Evolutionary conservation across 2,888 invertebrate genomes (phyloP).

Genomic region (Prenolepis imparis): DNA sequence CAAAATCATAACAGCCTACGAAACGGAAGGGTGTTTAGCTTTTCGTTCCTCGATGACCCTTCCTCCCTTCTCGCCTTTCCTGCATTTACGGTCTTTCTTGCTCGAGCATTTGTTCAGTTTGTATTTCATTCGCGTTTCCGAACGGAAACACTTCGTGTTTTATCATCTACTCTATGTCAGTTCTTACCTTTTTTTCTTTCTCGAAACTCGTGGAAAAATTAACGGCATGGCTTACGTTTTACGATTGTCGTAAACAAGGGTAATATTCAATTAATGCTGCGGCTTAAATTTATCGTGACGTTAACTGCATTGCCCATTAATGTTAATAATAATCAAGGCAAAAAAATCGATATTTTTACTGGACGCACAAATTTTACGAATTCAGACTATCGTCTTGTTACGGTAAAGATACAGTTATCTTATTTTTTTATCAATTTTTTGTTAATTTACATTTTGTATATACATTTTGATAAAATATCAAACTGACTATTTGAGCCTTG

Average conservation of each 20-base stretch:
- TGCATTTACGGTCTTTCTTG: conserved; percentile 5
- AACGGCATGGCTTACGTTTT: conserved; percentile 38
- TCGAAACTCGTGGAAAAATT: conserved; percentile 37
- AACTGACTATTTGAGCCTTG: neutral
- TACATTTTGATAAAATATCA: neutral
- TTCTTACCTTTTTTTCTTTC: neutral
- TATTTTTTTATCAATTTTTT: neutral
- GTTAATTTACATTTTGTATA: conserved; percentile 3
- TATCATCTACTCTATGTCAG: neutral
- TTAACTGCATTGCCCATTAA: conserved; percentile 31
- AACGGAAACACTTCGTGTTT: neutral
- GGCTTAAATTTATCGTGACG: conserved; percentile 22
- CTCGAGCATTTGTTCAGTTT: neutral
- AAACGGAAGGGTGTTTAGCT: conserved; percentile 43
- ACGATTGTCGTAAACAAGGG: conserved; percentile 35
- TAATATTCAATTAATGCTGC: conserved; percentile 37
- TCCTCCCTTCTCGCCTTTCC: neutral
- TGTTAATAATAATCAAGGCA: conserved; percentile 24
- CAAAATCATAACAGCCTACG: conserved; percentile 53
- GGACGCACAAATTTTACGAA: conserved; percentile 7
- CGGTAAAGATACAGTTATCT: neutral
- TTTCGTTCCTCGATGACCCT: neutral
- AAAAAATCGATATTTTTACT: conserved; percentile 9
- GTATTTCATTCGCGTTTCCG: conserved; percentile 7
- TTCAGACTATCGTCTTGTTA: conserved; percentile 4